These are phyloP conservation scores for Calliphora vicina DNA, from an alignment of 1,140 invertebrate species.

Conservation along the genomic window DNA sequence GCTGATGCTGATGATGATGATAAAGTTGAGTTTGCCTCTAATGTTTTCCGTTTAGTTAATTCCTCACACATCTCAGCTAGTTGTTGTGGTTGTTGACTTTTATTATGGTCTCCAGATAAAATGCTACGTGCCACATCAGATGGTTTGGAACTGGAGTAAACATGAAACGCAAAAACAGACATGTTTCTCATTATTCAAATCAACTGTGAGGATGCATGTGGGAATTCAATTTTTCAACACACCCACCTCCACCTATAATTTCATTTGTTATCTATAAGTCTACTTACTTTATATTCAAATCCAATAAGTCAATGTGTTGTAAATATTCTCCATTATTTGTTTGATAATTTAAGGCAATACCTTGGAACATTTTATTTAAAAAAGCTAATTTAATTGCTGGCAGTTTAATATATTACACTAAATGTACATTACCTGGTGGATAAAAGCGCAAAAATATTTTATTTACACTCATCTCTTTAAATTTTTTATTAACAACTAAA, in stretches of 20 bases:
- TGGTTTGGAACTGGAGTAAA: slow-evolving; percentile 10
- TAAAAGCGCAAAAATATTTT: slow-evolving; percentile 75
- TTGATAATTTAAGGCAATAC: slow-evolving; percentile 63
- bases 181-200: not conserved
- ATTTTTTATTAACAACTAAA: not conserved
- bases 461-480: slow-evolving; percentile 67
- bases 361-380: slow-evolving; percentile 39
- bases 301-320: slow-evolving; percentile 72
- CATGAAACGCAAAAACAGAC: not conserved
- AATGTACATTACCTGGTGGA: slow-evolving; percentile 67
- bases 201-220: not conserved
- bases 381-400: not conserved
- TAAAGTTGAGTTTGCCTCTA: not conserved
- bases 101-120: not conserved
- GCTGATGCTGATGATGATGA: not conserved
- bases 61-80: not conserved
- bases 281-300: slow-evolving; percentile 67
- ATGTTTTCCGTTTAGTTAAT: not conserved
- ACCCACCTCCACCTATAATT: not conserved
- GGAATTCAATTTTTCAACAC: not conserved
- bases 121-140: slow-evolving; percentile 14
- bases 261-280: not conserved
- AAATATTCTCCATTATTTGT: slow-evolving; percentile 52
- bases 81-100: slow-evolving; percentile 10
- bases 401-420: not conserved